Conservation (phyloP, 1,140 invertebrate genomes). For the Oncopodura yosiiana region DNA sequence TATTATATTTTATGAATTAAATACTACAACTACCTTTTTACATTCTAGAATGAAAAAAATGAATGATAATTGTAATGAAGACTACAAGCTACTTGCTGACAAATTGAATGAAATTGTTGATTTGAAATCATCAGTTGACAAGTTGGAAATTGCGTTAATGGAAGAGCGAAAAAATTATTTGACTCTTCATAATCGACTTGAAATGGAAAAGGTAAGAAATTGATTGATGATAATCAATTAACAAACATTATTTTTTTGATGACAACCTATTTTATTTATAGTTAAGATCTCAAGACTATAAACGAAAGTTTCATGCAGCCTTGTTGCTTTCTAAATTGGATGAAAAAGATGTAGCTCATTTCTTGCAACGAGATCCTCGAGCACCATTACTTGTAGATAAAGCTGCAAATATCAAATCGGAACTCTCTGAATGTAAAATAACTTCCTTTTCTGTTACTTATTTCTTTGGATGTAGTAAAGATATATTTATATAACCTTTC, state of each 20-base stretch:
- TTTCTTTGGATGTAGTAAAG: background rate
- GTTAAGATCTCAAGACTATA: constrained; percentile 17
- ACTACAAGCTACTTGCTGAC: constrained; percentile 3
- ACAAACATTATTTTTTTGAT: background rate
- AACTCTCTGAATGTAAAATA: constrained; percentile 15
- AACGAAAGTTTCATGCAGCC: constrained; percentile 24
- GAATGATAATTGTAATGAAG: no score
- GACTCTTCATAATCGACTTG: background rate
- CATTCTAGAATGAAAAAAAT: no score
- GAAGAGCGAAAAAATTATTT: constrained; percentile 18
- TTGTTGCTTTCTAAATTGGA: constrained; percentile 16
- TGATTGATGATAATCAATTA: background rate
- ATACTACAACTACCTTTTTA: background rate
- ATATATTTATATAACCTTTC: background rate
- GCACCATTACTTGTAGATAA: constrained; percentile 19
- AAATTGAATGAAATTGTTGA: background rate
- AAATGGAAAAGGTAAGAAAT: background rate
- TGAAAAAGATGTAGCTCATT: constrained; percentile 25
- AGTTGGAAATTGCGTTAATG: background rate
- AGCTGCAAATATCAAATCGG: constrained; percentile 8
- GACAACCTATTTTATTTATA: constrained; percentile 2
- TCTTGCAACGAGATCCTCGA: constrained; percentile 24
- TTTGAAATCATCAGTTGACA: background rate
- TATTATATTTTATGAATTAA: background rate
- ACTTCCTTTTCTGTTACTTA: background rate